Conservation (phyloP, 1,140 invertebrate genomes). For the Lerema accius region DNA sequence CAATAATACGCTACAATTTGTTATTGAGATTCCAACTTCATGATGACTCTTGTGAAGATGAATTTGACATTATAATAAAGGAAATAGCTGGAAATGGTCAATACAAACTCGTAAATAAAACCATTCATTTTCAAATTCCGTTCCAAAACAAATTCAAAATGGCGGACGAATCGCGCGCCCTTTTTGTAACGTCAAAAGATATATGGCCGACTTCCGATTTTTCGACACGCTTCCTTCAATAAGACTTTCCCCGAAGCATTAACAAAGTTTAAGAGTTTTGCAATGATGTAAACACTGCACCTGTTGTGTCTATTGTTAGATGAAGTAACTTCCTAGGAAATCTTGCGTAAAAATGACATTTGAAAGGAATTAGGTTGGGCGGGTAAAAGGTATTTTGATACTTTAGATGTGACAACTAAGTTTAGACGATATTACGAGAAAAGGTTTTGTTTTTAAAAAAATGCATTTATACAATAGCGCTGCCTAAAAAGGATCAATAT, state of each 20-base stretch:
- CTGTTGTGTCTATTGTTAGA: not conserved
- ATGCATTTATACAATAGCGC: too few species aligned
- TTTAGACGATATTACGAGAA: too few species aligned
- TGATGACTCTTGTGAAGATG: too few species aligned
- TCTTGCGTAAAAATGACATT: not conserved
- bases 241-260: not conserved
- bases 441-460: too few species aligned
- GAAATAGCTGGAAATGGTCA: not conserved
- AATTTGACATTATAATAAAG: not conserved
- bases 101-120: not conserved
- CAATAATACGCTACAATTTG: too few species aligned
- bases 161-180: slow-evolving; percentile 37
- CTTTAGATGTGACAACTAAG: too few species aligned
- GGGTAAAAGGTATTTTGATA: not conserved
- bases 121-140: slow-evolving; percentile 41
- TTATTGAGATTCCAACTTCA: too few species aligned
- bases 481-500: too few species aligned
- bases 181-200: slow-evolving; percentile 47
- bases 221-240: slow-evolving; percentile 38
- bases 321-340: not conserved
- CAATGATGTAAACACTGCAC: not conserved
- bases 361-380: not conserved
- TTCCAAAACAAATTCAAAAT: slow-evolving; percentile 39
- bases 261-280: not conserved
- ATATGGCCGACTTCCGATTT: slow-evolving; percentile 52